Percentiles rank a stretch among this genome's conserved stretches.
Conservation (phyloP, 2,797 vertebrate species). For the Coregonus suidteri region DNA sequence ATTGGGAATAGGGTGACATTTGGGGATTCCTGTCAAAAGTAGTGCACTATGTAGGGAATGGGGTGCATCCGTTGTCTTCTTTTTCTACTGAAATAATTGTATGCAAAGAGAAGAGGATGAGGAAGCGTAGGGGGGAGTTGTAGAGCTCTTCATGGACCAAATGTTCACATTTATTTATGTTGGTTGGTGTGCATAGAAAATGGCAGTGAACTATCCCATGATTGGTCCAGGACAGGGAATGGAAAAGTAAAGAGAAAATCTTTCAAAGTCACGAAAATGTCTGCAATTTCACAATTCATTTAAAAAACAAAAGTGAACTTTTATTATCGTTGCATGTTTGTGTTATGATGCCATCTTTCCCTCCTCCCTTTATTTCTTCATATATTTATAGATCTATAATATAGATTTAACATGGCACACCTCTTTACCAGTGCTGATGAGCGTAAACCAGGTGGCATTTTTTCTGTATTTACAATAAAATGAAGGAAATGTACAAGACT, state of each 20-base stretch:
- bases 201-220: constrained; percentile 82
- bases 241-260: constrained; percentile 68
- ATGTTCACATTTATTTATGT: constrained; percentile 84
- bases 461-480: constrained; percentile 93
- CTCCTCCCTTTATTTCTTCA: constrained; percentile 61
- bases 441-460: constrained; percentile 82
- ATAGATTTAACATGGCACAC: constrained; percentile 85
- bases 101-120: constrained; percentile 5
- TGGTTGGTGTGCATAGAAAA: constrained; percentile 85
- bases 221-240: constrained; percentile 78
- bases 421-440: constrained; percentile 89
- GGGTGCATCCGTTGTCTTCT: too few relatives aligned
- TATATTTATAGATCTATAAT: constrained; percentile 73
- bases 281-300: constrained; percentile 69
- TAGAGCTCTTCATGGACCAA: constrained; percentile 74
- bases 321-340: constrained; percentile 72
- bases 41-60: too few relatives aligned
- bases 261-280: constrained; percentile 59
- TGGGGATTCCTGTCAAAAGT: too few relatives aligned
- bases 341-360: constrained; percentile 64
- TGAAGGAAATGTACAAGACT: constrained; percentile 94
- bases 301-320: constrained; percentile 83
- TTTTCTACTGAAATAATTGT: background rate
- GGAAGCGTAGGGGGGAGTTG: constrained; percentile 51
- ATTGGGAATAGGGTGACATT: too few relatives aligned